Evolutionary conservation across 2,888 invertebrate species (phyloP), one percentile per base, ranked within the genome.

Genomic region (Pseudoips prasinana): DNA sequence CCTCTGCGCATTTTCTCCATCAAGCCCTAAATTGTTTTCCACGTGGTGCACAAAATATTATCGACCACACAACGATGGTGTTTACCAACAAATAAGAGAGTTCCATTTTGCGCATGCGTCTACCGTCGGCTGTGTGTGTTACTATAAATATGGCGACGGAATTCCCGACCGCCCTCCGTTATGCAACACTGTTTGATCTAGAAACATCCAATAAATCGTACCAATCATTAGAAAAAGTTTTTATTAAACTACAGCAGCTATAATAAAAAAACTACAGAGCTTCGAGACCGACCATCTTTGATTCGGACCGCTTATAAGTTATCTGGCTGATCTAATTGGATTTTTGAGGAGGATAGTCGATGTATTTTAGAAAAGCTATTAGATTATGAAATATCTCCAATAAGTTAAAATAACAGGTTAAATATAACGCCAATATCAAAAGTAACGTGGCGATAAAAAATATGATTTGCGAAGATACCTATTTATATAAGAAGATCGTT

Each of bases 161-260:
- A 63, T 64, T 62, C 69, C 67, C 55, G 56, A 54, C 60, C 69
- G 56, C 57, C 69, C 64, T 56, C 42, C 64, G 74, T 86, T 84
- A 85, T 80, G 78, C 78, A 84, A 82, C 70, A 63, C 49, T 46
- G 47, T 69, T 71, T 70, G 66, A 68, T 76, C 71, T 65, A 72
- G 73, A 73, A 75, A 73, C 73, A 73, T 71, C 69, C 54, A n/a
- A 63, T 61, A 63, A 64, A 64, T 69, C 64, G 50, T 44, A 28
- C 25, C 25, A 43, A 56, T 56, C 51, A 50, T 53, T 46, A 54
- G 37, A 31, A 54, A 48, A 62, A 52, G 31, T 47, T 59, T 49
- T 54, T 39, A 51, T 51, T 52, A 55, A 56, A 57, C 52, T 3
- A 57, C 46, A 57, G 59, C 46, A 56, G 39, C 39, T 41, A 58